Percentiles rank a stretch among this genome's conserved stretches.
phyloP scores from a whole-genome alignment of 2,113 vertebrate genomes.

The Turnix velox region DNA sequence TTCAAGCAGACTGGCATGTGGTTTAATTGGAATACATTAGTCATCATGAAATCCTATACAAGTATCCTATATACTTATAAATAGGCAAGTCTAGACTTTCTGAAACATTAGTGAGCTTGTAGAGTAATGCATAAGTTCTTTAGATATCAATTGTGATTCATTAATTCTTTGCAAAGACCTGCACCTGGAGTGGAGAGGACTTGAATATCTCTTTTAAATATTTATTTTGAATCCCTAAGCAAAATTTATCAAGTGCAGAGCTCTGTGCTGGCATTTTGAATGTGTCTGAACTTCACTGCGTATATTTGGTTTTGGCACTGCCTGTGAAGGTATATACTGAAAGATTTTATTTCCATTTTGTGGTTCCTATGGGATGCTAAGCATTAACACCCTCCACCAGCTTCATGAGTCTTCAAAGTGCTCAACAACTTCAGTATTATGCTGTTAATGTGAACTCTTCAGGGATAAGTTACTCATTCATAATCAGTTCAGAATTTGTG shows the following conservation, averaged over 20 bases:
- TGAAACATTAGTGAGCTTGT: background rate
- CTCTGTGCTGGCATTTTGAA: background rate
- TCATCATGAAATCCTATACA: background rate
- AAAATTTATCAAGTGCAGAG: background rate
- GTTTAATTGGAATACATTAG: background rate
- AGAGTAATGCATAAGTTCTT: background rate
- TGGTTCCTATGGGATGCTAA: background rate
- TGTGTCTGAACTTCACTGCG: background rate
- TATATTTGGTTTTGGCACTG: background rate
- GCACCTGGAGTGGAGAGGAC: background rate
- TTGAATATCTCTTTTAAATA: background rate
- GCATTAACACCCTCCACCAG: background rate
- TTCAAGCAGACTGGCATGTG: background rate
- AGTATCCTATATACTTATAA: background rate
- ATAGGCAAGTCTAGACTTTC: background rate
- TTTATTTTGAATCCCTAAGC: background rate
- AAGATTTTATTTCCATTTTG: background rate
- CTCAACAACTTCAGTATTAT: background rate
- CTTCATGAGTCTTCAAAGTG: background rate
- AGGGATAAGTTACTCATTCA: background rate
- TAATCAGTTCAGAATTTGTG: background rate
- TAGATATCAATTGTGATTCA: background rate
- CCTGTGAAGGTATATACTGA: background rate
- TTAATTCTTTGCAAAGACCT: background rate
- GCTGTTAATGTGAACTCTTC: background rate